Evolutionary conservation across 2,888 invertebrate species (phyloP), one percentile per base, ranked within the genome.

Genomic region (Rhagonycha lutea): DNA sequence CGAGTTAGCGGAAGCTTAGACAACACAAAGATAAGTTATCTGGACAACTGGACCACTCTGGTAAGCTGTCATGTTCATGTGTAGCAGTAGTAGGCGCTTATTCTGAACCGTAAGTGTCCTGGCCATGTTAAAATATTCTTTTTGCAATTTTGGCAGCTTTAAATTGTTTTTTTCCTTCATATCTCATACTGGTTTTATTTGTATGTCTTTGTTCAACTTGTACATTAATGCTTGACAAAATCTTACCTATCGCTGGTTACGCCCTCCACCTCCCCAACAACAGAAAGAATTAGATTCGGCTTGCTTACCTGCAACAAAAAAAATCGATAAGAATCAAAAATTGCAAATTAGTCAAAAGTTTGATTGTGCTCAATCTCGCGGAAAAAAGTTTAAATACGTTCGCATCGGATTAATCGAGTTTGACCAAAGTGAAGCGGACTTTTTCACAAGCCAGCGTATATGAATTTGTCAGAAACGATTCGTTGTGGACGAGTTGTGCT

Each of bases 21-120:
- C 29, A 60, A 68, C 29, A 47, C 65, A 60, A 63, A 73, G 68
- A 73, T 69, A 70, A 73, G 70, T 76, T 74, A 71, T 73, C 70
- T 80, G 81, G 81, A 74, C 80, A 74, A 78, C 78, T 81, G 79
- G 73, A 80, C 79, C 77, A 81, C 80, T 81, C 81, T 81, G 81
- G 81, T 82, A 82, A 81, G 79, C 81, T 82, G 81, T 82, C 81
- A 81, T 82, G 81, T 82, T 81, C 79, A 76, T 76, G 78, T 82
- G 81, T 81, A 78, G 78, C 80, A 74, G 79, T 77, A 79, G 79
- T 79, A 79, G 79, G 77, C 79, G 77, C 79, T 79, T 79, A 79
- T 79, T 77, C 75, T 68, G 77, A 77, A 75, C 79, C 73, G 79
- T 77, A 77, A 79, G 79, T 79, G 79, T 79, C 79, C 77, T 77